Evolutionary conservation across 2,888 invertebrate species (phyloP).

Genomic region (Tortrix viridana): DNA sequence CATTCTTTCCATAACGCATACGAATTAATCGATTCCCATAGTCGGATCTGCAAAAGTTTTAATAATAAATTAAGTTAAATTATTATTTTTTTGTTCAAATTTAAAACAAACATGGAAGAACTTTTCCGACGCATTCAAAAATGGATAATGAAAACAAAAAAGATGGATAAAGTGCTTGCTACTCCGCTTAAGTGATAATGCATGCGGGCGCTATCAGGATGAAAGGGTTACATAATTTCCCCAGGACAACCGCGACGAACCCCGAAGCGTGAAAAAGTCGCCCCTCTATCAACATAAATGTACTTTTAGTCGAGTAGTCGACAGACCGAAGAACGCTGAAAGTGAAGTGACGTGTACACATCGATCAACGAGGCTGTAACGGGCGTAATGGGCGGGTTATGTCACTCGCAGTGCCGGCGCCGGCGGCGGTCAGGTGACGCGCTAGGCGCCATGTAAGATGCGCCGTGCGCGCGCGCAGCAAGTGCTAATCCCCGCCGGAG

Average conservation of each 20-base stretch:
- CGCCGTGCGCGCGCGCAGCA: not conserved
- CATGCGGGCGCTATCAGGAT: slow-evolving; percentile 28
- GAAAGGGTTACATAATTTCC: slow-evolving; percentile 24
- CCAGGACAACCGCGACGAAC: not conserved
- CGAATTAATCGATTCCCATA: slow-evolving; percentile 25
- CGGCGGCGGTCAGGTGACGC: slow-evolving; percentile 5
- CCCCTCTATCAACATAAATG: slow-evolving; percentile 10
- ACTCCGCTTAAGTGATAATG: not conserved
- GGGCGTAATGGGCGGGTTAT: not conserved
- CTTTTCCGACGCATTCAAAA: no score
- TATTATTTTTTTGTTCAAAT: not conserved
- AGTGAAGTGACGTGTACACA: not conserved
- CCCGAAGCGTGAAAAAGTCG: slow-evolving; percentile 18
- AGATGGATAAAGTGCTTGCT: not conserved
- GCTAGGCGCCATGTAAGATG: not conserved
- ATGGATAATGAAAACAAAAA: no score
- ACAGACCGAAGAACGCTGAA: not conserved
- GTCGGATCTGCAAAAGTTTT: not conserved
- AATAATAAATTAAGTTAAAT: not conserved
- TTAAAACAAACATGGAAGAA: no score
- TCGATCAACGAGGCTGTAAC: not conserved
- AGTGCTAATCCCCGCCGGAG: slow-evolving; percentile 1
- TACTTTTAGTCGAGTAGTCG: not conserved
- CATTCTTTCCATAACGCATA: slow-evolving; percentile 23
- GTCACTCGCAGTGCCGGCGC: not conserved